phyloP scores from a whole-genome alignment of 2,113 vertebrate species.

The Serinus canaria region DNA sequence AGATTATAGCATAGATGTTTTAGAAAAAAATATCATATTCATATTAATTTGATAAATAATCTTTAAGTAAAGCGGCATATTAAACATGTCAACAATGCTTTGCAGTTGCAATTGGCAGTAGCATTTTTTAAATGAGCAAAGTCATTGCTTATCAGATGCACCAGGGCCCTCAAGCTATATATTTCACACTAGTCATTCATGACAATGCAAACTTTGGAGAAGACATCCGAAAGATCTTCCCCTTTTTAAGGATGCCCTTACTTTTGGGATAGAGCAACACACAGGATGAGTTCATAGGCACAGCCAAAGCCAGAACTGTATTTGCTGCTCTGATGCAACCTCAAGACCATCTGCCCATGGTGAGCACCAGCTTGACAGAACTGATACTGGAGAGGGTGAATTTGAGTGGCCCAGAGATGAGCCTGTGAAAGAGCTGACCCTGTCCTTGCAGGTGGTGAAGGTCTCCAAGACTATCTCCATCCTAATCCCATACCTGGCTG shows the following conservation, averaged over 20 bases:
- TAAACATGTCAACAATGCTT: neutral
- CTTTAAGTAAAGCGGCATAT: neutral
- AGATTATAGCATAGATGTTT: neutral
- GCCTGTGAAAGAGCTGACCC: neutral
- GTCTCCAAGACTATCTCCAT: neutral
- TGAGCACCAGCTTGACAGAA: neutral
- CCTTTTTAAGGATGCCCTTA: neutral
- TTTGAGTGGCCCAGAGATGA: neutral
- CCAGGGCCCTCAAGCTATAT: accelerated
- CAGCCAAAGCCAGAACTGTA: neutral
- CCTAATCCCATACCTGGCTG: neutral
- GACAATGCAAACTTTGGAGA: neutral
- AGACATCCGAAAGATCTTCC: neutral
- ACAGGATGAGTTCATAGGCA: neutral
- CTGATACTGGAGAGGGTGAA: neutral
- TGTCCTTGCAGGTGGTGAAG: neutral
- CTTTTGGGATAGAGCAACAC: neutral
- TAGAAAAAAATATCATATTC: neutral
- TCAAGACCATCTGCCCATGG: accelerated
- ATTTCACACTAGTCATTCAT: neutral
- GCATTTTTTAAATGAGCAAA: neutral
- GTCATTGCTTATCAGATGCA: neutral
- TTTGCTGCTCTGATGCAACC: neutral
- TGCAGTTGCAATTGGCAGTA: neutral
- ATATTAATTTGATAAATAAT: neutral